Percentiles rank a stretch among this genome's conserved stretches.
Evolutionary conservation across 2,888 invertebrate genomes (phyloP).

Genomic region (Idaea straminata): DNA sequence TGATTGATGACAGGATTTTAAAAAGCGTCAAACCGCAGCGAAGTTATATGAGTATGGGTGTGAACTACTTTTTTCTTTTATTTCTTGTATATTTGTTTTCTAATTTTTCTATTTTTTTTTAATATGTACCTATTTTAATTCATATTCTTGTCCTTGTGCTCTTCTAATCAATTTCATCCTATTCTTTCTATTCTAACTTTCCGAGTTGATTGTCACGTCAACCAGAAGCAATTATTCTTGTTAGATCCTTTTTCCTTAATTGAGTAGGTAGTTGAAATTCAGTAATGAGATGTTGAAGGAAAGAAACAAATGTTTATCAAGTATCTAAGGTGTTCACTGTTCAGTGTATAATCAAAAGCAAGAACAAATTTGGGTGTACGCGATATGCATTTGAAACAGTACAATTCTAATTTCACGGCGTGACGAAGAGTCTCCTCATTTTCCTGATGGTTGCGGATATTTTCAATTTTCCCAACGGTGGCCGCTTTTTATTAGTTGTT

Average conservation of each 20-base stretch:
- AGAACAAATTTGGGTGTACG: constrained; percentile 68
- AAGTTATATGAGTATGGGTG: too few relatives aligned
- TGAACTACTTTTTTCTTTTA: too few relatives aligned
- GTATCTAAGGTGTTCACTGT: constrained; percentile 3
- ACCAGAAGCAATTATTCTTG: neutral
- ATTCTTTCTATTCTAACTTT: too few relatives aligned
- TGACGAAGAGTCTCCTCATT: constrained; percentile 72
- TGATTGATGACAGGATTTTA: too few relatives aligned
- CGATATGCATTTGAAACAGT: constrained; percentile 60
- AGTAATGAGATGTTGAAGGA: neutral
- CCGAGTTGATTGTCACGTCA: neutral
- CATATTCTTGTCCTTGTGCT: too few relatives aligned
- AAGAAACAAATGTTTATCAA: neutral
- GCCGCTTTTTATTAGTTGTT: constrained; percentile 76
- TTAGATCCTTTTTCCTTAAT: neutral
- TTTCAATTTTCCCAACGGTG: constrained; percentile 76
- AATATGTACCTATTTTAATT: too few relatives aligned
- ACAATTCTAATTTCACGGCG: constrained; percentile 70
- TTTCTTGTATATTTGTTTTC: too few relatives aligned
- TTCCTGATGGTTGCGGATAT: constrained; percentile 76
- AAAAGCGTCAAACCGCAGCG: too few relatives aligned
- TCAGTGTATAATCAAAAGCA: constrained; percentile 54
- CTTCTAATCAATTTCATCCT: too few relatives aligned
- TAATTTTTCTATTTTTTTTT: too few relatives aligned
- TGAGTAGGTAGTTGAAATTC: neutral